Conservation (phyloP, 2,888 invertebrate species). For the Agrypnus murinus region DNA sequence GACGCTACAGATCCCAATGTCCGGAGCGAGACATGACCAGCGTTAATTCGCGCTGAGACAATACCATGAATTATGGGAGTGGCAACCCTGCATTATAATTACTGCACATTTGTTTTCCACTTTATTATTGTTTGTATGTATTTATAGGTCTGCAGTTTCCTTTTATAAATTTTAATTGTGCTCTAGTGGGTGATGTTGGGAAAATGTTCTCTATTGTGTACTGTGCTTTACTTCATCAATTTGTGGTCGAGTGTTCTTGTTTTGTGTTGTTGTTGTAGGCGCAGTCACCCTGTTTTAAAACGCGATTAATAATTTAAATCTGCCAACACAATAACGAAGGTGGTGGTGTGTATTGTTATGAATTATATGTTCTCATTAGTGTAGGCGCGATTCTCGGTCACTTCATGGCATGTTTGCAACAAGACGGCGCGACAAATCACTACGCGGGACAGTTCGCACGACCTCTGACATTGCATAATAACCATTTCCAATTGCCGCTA, state of each 20-base stretch:
- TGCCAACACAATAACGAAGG: conserved; percentile 35
- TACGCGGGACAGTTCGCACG: conserved; percentile 70
- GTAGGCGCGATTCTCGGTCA: conserved; percentile 65
- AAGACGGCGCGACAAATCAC: conserved; percentile 69
- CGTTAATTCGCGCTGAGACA: conserved; percentile 47
- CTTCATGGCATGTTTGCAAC: conserved; percentile 54
- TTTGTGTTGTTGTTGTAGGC: not conserved
- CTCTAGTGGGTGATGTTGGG: conserved; percentile 9
- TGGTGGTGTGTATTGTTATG: conserved; percentile 38
- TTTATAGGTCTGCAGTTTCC: conserved; percentile 44
- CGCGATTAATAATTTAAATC: conserved; percentile 34
- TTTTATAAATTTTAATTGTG: conserved; percentile 41
- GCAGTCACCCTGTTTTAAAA: conserved; percentile 25
- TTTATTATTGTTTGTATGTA: conserved; percentile 45
- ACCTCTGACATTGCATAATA: conserved; percentile 69
- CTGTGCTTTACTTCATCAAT: not conserved
- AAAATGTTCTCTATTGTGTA: conserved; percentile 1
- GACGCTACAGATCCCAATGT: conserved; percentile 53
- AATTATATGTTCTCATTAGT: conserved; percentile 66
- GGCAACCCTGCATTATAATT: conserved; percentile 50
- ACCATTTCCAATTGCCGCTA: conserved; percentile 69
- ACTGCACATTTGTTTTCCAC: conserved; percentile 45
- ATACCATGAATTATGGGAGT: conserved; percentile 51
- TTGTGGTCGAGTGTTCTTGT: conserved; percentile 11
- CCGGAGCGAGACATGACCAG: conserved; percentile 53